Evolutionary conservation across 2,888 invertebrate genomes (phyloP), one percentile per base, ranked within the genome.

Genomic region (Lithosia quadra): DNA sequence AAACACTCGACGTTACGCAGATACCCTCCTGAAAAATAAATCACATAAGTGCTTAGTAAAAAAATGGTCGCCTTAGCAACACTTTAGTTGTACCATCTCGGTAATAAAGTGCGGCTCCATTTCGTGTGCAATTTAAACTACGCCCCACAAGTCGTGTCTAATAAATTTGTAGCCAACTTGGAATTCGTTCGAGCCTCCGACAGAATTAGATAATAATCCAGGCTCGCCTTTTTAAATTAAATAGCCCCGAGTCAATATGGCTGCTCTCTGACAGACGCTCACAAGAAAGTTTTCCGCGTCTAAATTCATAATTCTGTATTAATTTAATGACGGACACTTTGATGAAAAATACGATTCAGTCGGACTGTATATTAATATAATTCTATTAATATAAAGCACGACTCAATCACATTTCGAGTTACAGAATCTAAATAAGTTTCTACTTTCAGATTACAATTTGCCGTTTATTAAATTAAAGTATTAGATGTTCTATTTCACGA

Each of bases 131-230:
- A 76, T 78, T 76, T 73, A 76, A 76, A 75, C 67, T 67, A 73
- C 72, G 72, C 65, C 56, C 74, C 65, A 75, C 77, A 76, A 74
- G 67, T 73, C 75, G 55, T 13, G 7, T 56, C 67, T 77, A 76
- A 81, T 80, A 82, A 85, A 80, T 84, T 81, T 81, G 79, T 74
- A 70, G 73, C 76, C 75, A 74, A 84, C 80, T 80, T 73, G 77
- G 68, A 81, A 78, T 80, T 80, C 71, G 77, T 75, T 76, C 79
- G 74, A 71, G 75, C 75, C 72, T 75, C 67, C 76, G 72, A 77
- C 82, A 77, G 78, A 87, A 88, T 88, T 87, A 86, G 82, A 85
- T 85, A 82, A 85, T 86, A 84, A 86, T 85, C 84, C 82, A 77
- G 80, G 69, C 76, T 68, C 80, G 82, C 76, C 81, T 80, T 85